Base-by-base conservation (phyloP, 2,888 invertebrate genomes). In the Xestoiulus laeticollis region DNA sequence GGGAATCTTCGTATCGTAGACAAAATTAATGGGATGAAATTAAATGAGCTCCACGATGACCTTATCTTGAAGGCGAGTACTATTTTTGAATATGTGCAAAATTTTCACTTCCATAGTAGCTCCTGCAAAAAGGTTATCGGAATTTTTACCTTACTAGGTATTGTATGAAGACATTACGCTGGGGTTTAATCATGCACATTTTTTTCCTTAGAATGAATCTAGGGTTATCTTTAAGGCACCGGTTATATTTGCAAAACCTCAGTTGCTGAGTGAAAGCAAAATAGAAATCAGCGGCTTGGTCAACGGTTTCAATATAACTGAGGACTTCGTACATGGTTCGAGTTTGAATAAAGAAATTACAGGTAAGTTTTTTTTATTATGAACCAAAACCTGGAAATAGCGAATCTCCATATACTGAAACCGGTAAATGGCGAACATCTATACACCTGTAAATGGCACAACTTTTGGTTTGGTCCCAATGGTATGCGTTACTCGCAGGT, bases 301-400 rank as follows among this genome's bases (percentile, higher is more conserved):
- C n/a, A 84, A 84, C 33, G 33, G 33, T 19, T 84, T 38, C 1
- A 19, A 84, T 84, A 32, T 84, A 3, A 43, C 43, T 33, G 84
- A 84, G 84, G 84, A 84, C 84, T 84, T 84, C 33, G n/a, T 84
- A 19, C 84, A 84, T 22, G 22, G 33, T 19, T 68, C 26, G 26
- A 22, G 68, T 22, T 8, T 26, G 1, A 68, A 68, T 68, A 22
- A 68, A 68, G 26, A 22, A 68, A 26, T 68, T 6, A 68, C 68
- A 6, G 68, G 68, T 68, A 68, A 3, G 26, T 26, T 48, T 48
- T 48, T n/a, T n/a, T n/a, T n/a, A n/a, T n/a, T n/a, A n/a, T n/a
- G n/a, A n/a, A n/a, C n/a, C n/a, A n/a, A n/a, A n/a, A n/a, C n/a
- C n/a, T n/a, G n/a, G n/a, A n/a, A n/a, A n/a, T n/a, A n/a, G n/a